Evolutionary conservation across 2,113 vertebrate genomes (phyloP).

Genomic region (Furnarius figulus): DNA sequence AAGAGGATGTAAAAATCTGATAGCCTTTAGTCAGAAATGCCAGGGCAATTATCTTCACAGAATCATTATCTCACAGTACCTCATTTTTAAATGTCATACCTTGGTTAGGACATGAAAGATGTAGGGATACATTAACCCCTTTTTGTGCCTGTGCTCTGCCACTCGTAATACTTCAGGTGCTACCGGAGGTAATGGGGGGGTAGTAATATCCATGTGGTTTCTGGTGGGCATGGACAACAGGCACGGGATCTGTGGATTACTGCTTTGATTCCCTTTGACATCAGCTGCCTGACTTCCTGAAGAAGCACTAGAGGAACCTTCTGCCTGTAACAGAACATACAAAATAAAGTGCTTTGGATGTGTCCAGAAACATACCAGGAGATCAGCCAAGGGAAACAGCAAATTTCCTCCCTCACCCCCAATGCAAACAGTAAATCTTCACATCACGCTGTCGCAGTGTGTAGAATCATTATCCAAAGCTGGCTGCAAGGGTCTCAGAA

Average conservation of each 20-base stretch:
- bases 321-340: conserved; percentile 73
- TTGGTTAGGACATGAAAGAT: conserved; percentile 95
- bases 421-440: background rate
- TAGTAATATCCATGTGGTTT: conserved; percentile 97
- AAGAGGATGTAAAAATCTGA: background rate
- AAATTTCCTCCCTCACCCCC: background rate
- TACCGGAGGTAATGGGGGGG: conserved; percentile 88
- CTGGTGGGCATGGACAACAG: conserved; percentile 95
- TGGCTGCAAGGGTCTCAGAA: background rate
- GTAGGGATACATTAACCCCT: conserved; percentile 96
- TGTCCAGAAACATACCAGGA: background rate
- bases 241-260: conserved; percentile 87
- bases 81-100: conserved; percentile 68
- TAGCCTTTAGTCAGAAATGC: background rate
- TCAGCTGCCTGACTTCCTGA: conserved; percentile 80
- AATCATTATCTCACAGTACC: background rate
- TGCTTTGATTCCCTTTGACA: conserved; percentile 78
- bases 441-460: accelerated
- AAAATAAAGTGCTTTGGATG: background rate
- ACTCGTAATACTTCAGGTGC: conserved; percentile 94
- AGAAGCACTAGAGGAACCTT: conserved; percentile 81
- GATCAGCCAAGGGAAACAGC: background rate
- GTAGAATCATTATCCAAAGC: background rate
- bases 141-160: conserved; percentile 93
- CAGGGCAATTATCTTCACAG: background rate